phyloP scores from a whole-genome alignment of 1,140 invertebrate species.

The Drosophila subpulchrella region DNA sequence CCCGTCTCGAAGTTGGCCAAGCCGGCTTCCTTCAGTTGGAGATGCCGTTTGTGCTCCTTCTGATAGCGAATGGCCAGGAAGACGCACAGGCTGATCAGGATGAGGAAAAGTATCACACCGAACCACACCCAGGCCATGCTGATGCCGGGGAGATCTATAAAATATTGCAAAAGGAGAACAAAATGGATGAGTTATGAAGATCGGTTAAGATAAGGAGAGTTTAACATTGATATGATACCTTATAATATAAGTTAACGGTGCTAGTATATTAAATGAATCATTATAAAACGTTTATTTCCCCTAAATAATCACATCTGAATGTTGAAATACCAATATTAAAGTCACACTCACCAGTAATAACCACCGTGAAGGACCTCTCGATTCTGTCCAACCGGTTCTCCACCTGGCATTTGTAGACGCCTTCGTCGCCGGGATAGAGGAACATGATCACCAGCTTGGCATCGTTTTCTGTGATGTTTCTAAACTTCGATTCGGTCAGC shows the following conservation, averaged over 20 bases:
- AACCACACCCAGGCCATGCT: constrained; percentile 71
- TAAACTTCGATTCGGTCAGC: constrained; percentile 61
- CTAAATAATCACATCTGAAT: too few species aligned
- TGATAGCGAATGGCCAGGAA: constrained; percentile 82
- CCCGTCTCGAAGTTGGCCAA: constrained; percentile 92
- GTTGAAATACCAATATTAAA: too few species aligned
- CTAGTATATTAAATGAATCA: too few species aligned
- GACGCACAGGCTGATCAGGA: constrained; percentile 85
- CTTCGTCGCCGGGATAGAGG: constrained; percentile 82
- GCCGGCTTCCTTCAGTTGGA: constrained; percentile 87
- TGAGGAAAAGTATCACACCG: constrained; percentile 84
- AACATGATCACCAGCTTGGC: constrained; percentile 68
- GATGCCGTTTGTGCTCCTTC: constrained; percentile 83
- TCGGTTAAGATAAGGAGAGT: too few species aligned
- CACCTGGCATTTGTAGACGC: constrained; percentile 83
- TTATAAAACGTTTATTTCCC: too few species aligned
- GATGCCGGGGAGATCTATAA: constrained; percentile 64
- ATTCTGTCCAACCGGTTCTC: constrained; percentile 79
- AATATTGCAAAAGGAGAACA: background rate
- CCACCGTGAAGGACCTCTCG: constrained; percentile 64
- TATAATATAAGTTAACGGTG: too few species aligned
- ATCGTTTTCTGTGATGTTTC: constrained; percentile 85
- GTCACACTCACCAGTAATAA: constrained; percentile 76
- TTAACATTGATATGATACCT: too few species aligned
- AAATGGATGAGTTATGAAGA: too few species aligned